Base-by-base conservation (phyloP, 2,113 vertebrate genomes). In the Nothobranchius furzeri region DNA sequence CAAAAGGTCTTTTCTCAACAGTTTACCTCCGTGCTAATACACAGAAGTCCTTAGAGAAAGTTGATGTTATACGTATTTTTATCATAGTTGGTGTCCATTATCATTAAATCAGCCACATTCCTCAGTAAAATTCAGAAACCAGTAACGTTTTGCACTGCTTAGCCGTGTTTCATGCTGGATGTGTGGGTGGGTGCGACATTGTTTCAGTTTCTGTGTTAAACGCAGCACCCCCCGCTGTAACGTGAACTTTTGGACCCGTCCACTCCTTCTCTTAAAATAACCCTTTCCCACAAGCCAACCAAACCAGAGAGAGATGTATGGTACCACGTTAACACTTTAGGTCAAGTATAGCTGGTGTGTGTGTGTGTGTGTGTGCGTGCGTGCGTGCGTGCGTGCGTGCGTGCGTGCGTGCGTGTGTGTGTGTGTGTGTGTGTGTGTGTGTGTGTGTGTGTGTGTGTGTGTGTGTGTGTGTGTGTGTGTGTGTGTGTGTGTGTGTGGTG, bases 211-310 rank as follows among this genome's bases (percentile, higher is more conserved):
- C 56, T 71, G 64, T 66, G 50, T 73, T 30, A 30, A 12, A 60
- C 20, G 63, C 24, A 37, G 12, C 51, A 51, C 48, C 63, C 65
- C 30, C 48, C 56, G 49, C 35, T 75, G 87, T 73, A 90, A 92
- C 46, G 40, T n/a, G 83, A 93, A 85, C 76, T 69, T 74, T 73
- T 15, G 50, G 60, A 65, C 75, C 64, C 72, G 25, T 77, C 82
- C 77, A 58, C 84, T 85, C 86, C 78, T 77, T 60, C 60, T 77
- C 92, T 83, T 59, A 90, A 92, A 92, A 93, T 92, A 92, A 91
- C 80, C 76, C 57, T 47, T 59, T 64, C 15, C 48, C 37, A 78
- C 60, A 64, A 30, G 53, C 42, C 43, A 62, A 54, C 69, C 69
- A 50, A 65, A 49, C 62, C 62, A 68, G 47, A 75, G 65, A 45